These are phyloP conservation scores for Tethya wilhelma DNA, from an alignment of 37 sponge, comb jelly and placozoan species.

Conservation along the genomic window DNA sequence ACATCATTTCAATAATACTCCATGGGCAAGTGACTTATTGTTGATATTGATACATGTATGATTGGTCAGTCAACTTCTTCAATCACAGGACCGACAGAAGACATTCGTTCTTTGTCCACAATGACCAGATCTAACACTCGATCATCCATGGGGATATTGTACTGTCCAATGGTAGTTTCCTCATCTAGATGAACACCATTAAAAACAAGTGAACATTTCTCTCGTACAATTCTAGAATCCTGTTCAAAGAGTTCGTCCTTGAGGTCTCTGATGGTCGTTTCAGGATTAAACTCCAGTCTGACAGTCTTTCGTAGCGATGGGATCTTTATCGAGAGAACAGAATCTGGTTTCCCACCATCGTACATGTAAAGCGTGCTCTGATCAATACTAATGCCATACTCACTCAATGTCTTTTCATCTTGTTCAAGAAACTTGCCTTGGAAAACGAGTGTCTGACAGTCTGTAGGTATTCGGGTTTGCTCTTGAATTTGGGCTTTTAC, in stretches of 20 bases:
- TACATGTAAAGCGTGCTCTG: neutral
- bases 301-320: neutral
- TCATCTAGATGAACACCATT: neutral
- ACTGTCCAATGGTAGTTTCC: neutral
- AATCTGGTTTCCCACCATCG: neutral
- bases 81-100: no score
- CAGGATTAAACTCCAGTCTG: neutral
- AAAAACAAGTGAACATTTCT: neutral
- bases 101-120: neutral
- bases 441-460: neutral
- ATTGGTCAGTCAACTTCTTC: no score
- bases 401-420: neutral
- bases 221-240: neutral
- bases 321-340: neutral
- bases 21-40: no score
- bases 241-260: neutral
- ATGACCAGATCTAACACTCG: neutral
- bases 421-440: neutral
- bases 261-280: neutral
- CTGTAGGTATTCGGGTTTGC: neutral
- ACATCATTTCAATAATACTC: no score
- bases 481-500: neutral
- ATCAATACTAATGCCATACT: neutral
- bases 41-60: no score
- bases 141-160: neutral